These are phyloP conservation scores for Acanthurus lineatus DNA, from an alignment of 2,797 vertebrate species.

Conservation along the genomic window DNA sequence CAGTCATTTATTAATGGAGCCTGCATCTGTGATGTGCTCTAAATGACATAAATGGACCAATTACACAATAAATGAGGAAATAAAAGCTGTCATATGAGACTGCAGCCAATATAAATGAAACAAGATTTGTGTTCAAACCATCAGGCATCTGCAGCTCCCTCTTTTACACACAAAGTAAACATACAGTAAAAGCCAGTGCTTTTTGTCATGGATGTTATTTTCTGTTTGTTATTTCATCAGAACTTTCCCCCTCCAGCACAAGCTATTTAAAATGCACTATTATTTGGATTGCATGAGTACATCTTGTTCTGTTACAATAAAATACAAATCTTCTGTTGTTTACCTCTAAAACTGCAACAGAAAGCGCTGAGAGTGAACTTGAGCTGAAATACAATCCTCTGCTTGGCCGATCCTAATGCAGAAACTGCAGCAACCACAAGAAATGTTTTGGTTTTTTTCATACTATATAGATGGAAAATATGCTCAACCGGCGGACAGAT, in stretches of 20 bases:
- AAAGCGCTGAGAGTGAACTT: slow-evolving; percentile 14
- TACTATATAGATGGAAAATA: slow-evolving; percentile 58
- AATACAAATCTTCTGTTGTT: slow-evolving; percentile 13
- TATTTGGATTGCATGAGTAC: not conserved
- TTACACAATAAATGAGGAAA: slow-evolving; percentile 4
- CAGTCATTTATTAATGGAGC: not conserved
- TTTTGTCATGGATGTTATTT: not conserved
- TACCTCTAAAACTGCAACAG: slow-evolving; percentile 11
- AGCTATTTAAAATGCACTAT: not conserved
- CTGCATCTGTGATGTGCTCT: slow-evolving; percentile 6
- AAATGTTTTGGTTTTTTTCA: slow-evolving; percentile 44
- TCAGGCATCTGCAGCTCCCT: not conserved
- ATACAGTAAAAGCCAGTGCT: not conserved
- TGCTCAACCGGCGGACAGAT: slow-evolving; percentile 37
- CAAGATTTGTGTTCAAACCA: not conserved
- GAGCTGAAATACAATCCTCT: slow-evolving; percentile 41
- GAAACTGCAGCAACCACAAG: slow-evolving; percentile 59
- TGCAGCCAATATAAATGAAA: not conserved
- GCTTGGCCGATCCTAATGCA: slow-evolving; percentile 18
- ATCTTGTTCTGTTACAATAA: not conserved
- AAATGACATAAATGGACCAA: not conserved
- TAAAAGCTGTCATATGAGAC: not conserved
- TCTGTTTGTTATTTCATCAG: not conserved
- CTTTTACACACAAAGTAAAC: not conserved
- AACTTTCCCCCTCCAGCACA: not conserved